Base-by-base conservation (phyloP, 1,140 invertebrate species). In the Hycleus phaleratus region DNA sequence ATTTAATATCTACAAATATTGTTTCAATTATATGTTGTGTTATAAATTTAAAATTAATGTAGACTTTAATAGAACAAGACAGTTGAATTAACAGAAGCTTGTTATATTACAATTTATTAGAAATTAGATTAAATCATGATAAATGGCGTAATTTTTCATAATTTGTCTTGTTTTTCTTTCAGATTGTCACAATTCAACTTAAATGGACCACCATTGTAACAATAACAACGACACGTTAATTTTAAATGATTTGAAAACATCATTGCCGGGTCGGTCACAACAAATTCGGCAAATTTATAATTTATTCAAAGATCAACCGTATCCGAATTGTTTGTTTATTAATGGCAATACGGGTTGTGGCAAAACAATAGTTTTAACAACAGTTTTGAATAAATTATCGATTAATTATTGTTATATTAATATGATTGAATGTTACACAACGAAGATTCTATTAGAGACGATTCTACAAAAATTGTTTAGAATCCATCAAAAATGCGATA, bases 331-430 rank as follows among this genome's bases (percentile, higher is more conserved):
- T 54, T 73, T 93, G 57, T 91, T 88, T 74, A 60, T 91, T 38
- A 85, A 86, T 70, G 92, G 92, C 39, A 84, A 86, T 67, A 82
- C 87, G 61, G 83, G 86, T 4, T 88, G 87, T 9, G 91, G 91
- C 18, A 95, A 95, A 76, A 85, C 85, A 25, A 71, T 85, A 1
- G 77, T 91, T 43, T 68, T 90, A 2, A 74, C 75, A 44, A 74
- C 74, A 11, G 68, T 89, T 9, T 67, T 92, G 1, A 64, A 78
- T 12, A 71, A 79, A 60, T 75, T 85, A 39, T 64, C 78, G 6
- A 82, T 85, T 43, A 84, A 82, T 68, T 75, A 80, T 64, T 82
- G 85, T 24, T 71, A 82, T 46, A 73, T 93, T n/a, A 90, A 93
- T 72, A 89, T 89, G 69, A 79, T 91, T 4, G 91, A 94, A 70